Evolutionary conservation across 2,888 invertebrate genomes (phyloP).

Genomic region (Meta bourneti): DNA sequence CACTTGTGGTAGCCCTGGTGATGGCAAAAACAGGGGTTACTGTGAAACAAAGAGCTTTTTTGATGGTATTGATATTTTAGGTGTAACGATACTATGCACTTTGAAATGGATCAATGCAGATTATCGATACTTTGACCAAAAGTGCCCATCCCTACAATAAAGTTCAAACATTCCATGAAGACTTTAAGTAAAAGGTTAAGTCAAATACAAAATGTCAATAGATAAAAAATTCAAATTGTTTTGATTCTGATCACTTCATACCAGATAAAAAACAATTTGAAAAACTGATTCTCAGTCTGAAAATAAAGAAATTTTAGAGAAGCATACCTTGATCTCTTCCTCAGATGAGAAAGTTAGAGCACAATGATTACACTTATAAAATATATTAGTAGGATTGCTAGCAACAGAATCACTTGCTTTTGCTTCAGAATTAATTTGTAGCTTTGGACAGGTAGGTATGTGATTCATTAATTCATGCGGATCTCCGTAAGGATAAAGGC

Average conservation of each 20-base stretch:
- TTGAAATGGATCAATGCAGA: too few species aligned
- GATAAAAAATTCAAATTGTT: background rate
- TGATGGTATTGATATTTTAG: too few species aligned
- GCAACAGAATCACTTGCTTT: conserved; percentile 47
- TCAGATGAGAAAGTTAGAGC: conserved; percentile 76
- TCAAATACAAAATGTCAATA: background rate
- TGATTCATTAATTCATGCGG: conserved; percentile 77
- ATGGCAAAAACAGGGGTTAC: too few species aligned
- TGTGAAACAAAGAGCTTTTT: too few species aligned
- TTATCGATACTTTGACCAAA: too few species aligned
- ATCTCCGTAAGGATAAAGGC: conserved; percentile 78
- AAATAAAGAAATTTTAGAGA: too few species aligned
- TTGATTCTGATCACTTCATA: too few species aligned
- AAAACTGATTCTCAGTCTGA: too few species aligned
- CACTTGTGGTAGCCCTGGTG: too few species aligned
- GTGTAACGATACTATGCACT: too few species aligned
- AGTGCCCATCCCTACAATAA: too few species aligned
- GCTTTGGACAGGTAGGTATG: conserved; percentile 76
- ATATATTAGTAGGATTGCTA: conserved; percentile 47
- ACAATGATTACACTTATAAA: conserved; percentile 77
- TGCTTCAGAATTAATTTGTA: conserved; percentile 66
- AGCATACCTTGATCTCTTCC: conserved; percentile 73
- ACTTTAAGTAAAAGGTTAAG: background rate
- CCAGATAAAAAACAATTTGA: too few species aligned
- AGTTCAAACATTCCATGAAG: background rate